Conservation (phyloP, 2,888 invertebrate genomes). For the Thera britannica region DNA sequence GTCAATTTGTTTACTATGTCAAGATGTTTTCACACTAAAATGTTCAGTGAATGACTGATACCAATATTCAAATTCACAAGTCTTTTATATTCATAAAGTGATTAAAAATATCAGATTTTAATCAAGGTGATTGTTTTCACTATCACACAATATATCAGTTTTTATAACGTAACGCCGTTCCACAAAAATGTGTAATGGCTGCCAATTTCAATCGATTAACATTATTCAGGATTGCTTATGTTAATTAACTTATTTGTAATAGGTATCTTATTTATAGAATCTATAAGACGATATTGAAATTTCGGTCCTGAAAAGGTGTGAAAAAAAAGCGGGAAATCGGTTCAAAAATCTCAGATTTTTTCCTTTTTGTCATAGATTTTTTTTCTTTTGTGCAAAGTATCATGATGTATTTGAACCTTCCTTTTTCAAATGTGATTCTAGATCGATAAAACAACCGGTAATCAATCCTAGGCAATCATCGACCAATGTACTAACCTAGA, state of each 20-base stretch:
- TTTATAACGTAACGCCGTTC: slow-evolving; percentile 36
- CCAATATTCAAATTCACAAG: slow-evolving; percentile 38
- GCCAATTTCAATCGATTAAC: slow-evolving; percentile 9
- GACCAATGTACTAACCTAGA: no score
- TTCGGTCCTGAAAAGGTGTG: no score
- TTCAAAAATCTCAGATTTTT: no score
- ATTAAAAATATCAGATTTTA: not conserved
- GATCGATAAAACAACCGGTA: no score
- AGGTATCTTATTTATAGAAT: no score
- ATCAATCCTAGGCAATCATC: no score
- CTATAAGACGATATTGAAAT: no score
- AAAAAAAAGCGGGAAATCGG: no score
- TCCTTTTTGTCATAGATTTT: no score
- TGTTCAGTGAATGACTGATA: slow-evolving; percentile 48
- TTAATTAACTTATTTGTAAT: not conserved
- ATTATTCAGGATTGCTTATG: not conserved
- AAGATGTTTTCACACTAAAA: slow-evolving; percentile 35
- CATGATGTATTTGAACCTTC: no score
- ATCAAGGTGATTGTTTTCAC: slow-evolving; percentile 50
- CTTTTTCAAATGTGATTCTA: no score
- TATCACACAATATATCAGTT: slow-evolving; percentile 40
- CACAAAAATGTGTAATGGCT: slow-evolving; percentile 25
- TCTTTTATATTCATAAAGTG: slow-evolving; percentile 51
- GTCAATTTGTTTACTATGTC: slow-evolving; percentile 5
- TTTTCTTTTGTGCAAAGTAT: no score